These are phyloP conservation scores for Strigamia maritima DNA, from an alignment of 2,888 invertebrate genomes.

Conservation along the genomic window DNA sequence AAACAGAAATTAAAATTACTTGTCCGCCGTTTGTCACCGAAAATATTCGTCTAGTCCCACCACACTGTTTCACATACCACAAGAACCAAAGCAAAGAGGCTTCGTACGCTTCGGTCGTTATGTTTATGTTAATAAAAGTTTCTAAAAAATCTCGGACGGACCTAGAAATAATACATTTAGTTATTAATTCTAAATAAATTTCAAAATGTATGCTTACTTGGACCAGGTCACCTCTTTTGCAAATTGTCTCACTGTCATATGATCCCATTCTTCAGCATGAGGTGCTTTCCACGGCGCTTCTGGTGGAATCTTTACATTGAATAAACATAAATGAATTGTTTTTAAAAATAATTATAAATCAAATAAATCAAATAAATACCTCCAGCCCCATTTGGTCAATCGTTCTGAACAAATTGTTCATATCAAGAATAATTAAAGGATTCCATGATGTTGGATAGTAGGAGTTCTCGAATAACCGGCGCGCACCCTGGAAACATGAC, in stretches of 20 bases:
- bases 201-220: slow-evolving; percentile 43
- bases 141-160: slow-evolving; percentile 45
- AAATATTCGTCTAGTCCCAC: slow-evolving; percentile 45
- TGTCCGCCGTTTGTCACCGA: slow-evolving; percentile 47
- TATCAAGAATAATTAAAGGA: not conserved
- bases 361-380: not conserved
- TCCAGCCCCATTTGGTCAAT: not conserved
- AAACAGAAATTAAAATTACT: slow-evolving; percentile 41
- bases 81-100: slow-evolving; percentile 50
- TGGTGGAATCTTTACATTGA: slow-evolving; percentile 43
- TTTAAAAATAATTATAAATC: not conserved
- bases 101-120: slow-evolving; percentile 48
- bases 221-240: slow-evolving; percentile 48
- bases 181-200: not conserved
- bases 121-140: slow-evolving; percentile 46
- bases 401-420: slow-evolving; percentile 10
- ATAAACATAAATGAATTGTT: not conserved
- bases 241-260: slow-evolving; percentile 47
- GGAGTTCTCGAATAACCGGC: not conserved
- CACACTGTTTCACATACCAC: slow-evolving; percentile 47
- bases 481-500: not conserved
- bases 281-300: slow-evolving; percentile 50
- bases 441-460: not conserved
- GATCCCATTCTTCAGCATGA: slow-evolving; percentile 49
- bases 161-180: slow-evolving; percentile 42